These are phyloP conservation scores for Meloe dianella DNA, from an alignment of 2,888 invertebrate genomes.

Conservation along the genomic window DNA sequence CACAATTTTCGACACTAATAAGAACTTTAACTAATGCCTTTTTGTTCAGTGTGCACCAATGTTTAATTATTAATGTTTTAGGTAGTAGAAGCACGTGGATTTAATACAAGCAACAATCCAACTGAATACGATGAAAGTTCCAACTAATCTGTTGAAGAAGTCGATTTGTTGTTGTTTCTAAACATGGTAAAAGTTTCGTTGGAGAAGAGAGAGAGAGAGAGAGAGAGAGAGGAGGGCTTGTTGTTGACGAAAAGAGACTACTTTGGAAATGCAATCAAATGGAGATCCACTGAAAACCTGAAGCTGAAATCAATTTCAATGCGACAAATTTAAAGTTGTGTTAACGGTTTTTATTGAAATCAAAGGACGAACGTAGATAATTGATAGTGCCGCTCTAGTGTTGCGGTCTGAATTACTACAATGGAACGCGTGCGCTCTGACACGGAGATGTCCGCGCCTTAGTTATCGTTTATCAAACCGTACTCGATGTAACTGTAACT, in stretches of 20 bases:
- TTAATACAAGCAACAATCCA: not conserved
- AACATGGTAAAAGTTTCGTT: slow-evolving; percentile 5
- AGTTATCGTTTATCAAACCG: not conserved
- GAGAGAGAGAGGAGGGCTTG: slow-evolving; percentile 4
- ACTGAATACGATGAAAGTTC: not conserved
- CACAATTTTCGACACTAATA: not conserved
- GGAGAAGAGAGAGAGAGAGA: too few species aligned
- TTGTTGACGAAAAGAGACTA: not conserved
- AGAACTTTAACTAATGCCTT: not conserved
- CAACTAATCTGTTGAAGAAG: slow-evolving; percentile 9
- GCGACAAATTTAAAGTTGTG: not conserved
- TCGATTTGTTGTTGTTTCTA: slow-evolving; percentile 11
- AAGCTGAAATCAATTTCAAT: not conserved
- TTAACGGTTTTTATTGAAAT: not conserved
- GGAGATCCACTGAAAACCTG: not conserved
- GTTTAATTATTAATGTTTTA: not conserved
- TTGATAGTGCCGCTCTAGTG: too few species aligned
- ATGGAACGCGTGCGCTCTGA: too few species aligned
- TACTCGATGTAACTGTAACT: not conserved
- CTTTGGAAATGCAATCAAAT: not conserved
- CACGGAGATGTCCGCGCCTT: not conserved
- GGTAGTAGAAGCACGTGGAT: not conserved
- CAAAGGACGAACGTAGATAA: too few species aligned
- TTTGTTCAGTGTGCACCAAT: not conserved
- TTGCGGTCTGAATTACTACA: not conserved